These are phyloP conservation scores for Eupithecia dodoneata DNA, from an alignment of 2,888 invertebrate genomes.

Conservation along the genomic window DNA sequence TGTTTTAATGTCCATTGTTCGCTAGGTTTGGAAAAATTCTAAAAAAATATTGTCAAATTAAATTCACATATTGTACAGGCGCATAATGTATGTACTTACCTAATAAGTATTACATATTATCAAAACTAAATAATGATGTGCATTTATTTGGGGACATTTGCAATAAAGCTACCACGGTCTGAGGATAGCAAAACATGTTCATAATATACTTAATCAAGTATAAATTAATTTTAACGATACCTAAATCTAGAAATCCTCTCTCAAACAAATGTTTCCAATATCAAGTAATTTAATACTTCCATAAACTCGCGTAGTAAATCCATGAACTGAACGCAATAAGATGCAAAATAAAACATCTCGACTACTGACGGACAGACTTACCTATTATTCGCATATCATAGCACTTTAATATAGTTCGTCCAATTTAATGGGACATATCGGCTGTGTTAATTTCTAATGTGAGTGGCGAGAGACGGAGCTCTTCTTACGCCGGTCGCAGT, in stretches of 20 bases:
- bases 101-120: no score
- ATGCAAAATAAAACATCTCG: slow-evolving; percentile 38
- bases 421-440: slow-evolving; percentile 68
- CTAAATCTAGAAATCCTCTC: neutral
- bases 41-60: neutral
- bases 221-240: neutral
- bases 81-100: no score
- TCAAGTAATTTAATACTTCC: slow-evolving; percentile 7
- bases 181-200: neutral
- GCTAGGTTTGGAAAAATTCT: neutral
- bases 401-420: slow-evolving; percentile 77
- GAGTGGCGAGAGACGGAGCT: slow-evolving; percentile 49
- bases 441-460: slow-evolving; percentile 49
- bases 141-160: no score
- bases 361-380: slow-evolving; percentile 66
- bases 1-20: neutral
- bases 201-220: neutral
- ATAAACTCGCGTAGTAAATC: slow-evolving; percentile 20
- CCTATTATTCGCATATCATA: slow-evolving; percentile 81
- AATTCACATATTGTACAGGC: no score
- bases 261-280: slow-evolving; percentile 11
- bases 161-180: neutral
- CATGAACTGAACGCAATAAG: slow-evolving; percentile 20
- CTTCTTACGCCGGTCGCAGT: slow-evolving; percentile 60
- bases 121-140: no score